Base-by-base conservation (phyloP, 2,797 vertebrate genomes). In the Periophthalmus magnuspinnatus region DNA sequence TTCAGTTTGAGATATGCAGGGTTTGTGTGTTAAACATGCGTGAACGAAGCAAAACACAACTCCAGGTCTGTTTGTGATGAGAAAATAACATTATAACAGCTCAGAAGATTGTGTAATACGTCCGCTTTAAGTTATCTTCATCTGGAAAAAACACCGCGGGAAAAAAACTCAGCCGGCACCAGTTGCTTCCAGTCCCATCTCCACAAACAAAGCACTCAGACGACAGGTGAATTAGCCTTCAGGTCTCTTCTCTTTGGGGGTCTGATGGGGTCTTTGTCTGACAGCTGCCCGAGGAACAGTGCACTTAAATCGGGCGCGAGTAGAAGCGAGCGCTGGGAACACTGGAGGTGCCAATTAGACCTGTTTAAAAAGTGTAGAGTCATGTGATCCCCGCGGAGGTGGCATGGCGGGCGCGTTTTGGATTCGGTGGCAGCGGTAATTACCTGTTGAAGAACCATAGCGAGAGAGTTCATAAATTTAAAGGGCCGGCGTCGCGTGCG, bases 341-440 rank as follows among this genome's bases (percentile, higher is more conserved):
- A 77, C 81, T 77, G 59, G 56, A 69, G 79, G 83, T 80, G 81
- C 77, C 86, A 86, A 89, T 89, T 85, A 89, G 82, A 62, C 33
- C 69, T 52, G 76, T 84, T 86, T 86, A 82, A 86, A 85, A 69
- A 80, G 0, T 9, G 17, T 33, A 28, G 21, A 61, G 69, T 70
- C 78, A 77, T 78, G 76, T 65, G 78, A 85, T 69, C 47, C 68
- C 80, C 41, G 78, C 76, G 75, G 81, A 81, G 84, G 79, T 10
- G 48, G 79, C 71, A 61, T 68, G 71, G 83, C 76, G 69, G 69
- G 72, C 79, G 69, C 21, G 41, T 69, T 73, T 76, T 72, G 77
- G 57, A 8, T 68, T 80, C 77, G 69, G 58, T 64, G 68, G 81
- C 80, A 77, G 83, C 79, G 72, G 86, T 88, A 90, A 91, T 90